phyloP scores from a whole-genome alignment of 2,113 vertebrate species.

The Ptilorrhoa leucosticta region DNA sequence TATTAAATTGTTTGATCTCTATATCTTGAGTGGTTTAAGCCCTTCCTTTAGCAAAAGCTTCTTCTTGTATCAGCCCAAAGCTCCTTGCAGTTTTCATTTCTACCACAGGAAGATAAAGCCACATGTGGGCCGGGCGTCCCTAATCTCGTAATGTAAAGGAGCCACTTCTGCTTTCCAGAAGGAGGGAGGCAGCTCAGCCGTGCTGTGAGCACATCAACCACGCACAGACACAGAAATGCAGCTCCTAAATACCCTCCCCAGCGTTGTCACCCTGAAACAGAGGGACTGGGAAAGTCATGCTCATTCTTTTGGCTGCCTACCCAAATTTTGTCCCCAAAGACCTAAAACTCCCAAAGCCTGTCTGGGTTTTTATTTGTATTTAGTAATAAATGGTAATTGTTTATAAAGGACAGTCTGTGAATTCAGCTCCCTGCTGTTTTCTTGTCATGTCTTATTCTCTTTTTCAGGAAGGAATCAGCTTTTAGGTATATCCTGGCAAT shows the following conservation, averaged over 20 bases:
- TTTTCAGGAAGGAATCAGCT: background rate
- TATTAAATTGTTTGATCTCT: rapidly evolving
- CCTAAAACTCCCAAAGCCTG: background rate
- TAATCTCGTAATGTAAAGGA: rapidly evolving
- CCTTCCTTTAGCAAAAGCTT: background rate
- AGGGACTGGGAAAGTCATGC: background rate
- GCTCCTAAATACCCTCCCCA: rapidly evolving
- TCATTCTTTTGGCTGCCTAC: rapidly evolving
- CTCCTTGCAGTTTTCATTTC: background rate
- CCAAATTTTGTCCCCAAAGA: no score
- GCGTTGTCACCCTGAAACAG: rapidly evolving
- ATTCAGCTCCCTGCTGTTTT: background rate
- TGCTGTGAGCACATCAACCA: rapidly evolving
- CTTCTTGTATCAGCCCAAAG: rapidly evolving
- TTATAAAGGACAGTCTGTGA: background rate
- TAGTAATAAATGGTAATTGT: background rate
- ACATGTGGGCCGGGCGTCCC: rapidly evolving
- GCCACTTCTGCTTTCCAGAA: background rate
- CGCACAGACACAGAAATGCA: rapidly evolving
- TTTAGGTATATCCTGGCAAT: background rate
- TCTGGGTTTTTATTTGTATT: background rate
- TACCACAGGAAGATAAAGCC: background rate
- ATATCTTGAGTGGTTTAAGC: background rate
- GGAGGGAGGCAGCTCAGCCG: background rate
- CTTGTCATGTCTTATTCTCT: background rate